Base-by-base conservation (phyloP, 1,140 invertebrate genomes). In the Euborellia annulipes region DNA sequence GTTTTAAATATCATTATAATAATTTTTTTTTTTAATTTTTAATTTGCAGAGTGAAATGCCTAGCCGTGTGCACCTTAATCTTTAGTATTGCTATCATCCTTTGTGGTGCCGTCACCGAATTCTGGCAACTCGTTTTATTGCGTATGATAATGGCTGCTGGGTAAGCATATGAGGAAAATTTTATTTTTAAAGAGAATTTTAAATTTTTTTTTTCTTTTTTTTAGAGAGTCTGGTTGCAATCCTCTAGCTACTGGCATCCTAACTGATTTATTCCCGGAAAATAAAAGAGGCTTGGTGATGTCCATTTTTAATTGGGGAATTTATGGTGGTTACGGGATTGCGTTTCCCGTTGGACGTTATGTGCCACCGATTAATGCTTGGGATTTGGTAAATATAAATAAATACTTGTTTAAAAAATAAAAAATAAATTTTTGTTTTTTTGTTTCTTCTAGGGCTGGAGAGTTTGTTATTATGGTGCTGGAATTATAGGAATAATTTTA, bases 241-340 rank as follows among this genome's bases (percentile, higher is more conserved):
- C 90, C 90, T 0, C 63, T 93, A 53, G 85, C 85, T 2, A 88
- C 85, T 42, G 79, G 79, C 3, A 78, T 94, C 36, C 70, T 94
- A 13, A 83, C 85, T 0, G 88, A 93, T 57, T 75, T 87, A 53
- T 89, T 89, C 54, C 72, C 76, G 0, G 82, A 85, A 60, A 70
- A 82, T 43, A 78, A 85, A 50, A 72, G 88, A 49, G 90, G 83
- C 7, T 64, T 91, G 11, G 89, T 91, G 1, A 78, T 94, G 69
- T 88, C 89, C 1, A 79, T 94, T 43, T 93, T 93, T 65, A 93
- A 93, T 63, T 93, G 87, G 87, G 90, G 90, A 23, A 93, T 95
- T 50, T 95, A 95, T 57, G 84, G 88, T 17, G 90, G 89, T 11
- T 94, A 92, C 52, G 88, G 88, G 34, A 78, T 93, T 38, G 85